Percentiles rank a stretch among this genome's conserved stretches.
Conservation (phyloP, 2,113 vertebrate species). For the Ranitomeya imitator region DNA sequence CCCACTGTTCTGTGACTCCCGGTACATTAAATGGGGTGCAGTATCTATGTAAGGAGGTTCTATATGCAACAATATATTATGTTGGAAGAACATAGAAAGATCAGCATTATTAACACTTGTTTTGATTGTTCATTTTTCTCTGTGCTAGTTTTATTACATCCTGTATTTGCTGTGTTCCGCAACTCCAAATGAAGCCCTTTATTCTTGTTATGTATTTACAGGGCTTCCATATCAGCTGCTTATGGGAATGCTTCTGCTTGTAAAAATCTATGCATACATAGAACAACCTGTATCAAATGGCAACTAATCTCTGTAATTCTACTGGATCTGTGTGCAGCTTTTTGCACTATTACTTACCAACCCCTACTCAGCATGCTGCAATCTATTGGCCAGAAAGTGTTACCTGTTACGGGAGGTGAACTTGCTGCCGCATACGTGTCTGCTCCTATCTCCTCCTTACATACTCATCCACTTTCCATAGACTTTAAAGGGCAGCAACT, state of each 20-base stretch:
- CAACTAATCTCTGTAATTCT: too few species aligned
- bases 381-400: too few species aligned
- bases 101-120: not conserved
- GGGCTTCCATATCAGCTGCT: not conserved
- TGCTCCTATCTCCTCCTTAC: too few species aligned
- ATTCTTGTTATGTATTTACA: not conserved
- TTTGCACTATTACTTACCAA: too few species aligned
- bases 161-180: not conserved
- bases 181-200: not conserved
- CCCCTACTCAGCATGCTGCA: too few species aligned
- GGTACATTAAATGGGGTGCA: not conserved
- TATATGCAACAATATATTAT: not conserved
- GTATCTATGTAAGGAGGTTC: not conserved
- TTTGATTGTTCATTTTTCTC: not conserved
- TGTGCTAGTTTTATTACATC: not conserved
- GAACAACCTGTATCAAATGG: too few species aligned
- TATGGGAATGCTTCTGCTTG: not conserved
- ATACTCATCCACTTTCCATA: too few species aligned
- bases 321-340: too few species aligned
- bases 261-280: too few species aligned
- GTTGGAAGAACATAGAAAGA: not conserved
- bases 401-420: too few species aligned
- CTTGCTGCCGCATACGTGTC: too few species aligned
- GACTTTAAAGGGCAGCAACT: too few species aligned
- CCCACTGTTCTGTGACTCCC: conserved; percentile 19